Percentiles rank a stretch among this genome's conserved stretches.
phyloP scores from a whole-genome alignment of 2,113 vertebrate species.

The Xenopus borealis region DNA sequence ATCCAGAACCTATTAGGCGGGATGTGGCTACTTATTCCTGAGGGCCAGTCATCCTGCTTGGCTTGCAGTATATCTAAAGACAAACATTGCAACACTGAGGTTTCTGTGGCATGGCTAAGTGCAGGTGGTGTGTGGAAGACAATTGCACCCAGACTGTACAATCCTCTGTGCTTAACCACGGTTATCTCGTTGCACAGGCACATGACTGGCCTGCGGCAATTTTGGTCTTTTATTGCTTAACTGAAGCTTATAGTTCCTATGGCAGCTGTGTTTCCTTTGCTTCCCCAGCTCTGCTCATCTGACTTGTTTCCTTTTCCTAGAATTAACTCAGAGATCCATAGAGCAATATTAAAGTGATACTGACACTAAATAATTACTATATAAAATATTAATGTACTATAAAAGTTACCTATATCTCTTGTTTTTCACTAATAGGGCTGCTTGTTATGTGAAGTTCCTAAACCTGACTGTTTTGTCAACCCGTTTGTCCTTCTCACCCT shows the following conservation, averaged over 20 bases:
- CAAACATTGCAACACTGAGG: slow-evolving; percentile 50
- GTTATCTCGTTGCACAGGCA: slow-evolving; percentile 11
- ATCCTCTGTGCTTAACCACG: slow-evolving; percentile 26
- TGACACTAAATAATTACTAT: no score
- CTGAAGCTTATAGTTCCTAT: neutral
- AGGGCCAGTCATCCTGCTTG: neutral
- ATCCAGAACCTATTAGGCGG: neutral
- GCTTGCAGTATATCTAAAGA: neutral
- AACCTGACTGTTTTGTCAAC: no score
- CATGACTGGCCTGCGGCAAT: slow-evolving; percentile 17
- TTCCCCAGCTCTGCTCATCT: neutral
- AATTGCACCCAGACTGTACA: neutral
- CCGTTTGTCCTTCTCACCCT: no score
- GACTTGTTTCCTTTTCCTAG: no score
- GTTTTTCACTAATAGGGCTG: no score
- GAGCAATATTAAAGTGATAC: no score
- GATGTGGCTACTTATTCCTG: neutral
- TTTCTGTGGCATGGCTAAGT: slow-evolving; percentile 46
- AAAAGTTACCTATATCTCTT: no score
- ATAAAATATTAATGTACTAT: no score
- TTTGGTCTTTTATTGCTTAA: neutral
- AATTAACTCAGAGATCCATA: no score
- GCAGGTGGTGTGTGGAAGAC: slow-evolving; percentile 45
- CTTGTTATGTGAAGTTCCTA: no score
- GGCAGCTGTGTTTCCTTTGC: slow-evolving; percentile 19